phyloP scores from a whole-genome alignment of 2,797 vertebrate species.

The Urophycis tenuis region DNA sequence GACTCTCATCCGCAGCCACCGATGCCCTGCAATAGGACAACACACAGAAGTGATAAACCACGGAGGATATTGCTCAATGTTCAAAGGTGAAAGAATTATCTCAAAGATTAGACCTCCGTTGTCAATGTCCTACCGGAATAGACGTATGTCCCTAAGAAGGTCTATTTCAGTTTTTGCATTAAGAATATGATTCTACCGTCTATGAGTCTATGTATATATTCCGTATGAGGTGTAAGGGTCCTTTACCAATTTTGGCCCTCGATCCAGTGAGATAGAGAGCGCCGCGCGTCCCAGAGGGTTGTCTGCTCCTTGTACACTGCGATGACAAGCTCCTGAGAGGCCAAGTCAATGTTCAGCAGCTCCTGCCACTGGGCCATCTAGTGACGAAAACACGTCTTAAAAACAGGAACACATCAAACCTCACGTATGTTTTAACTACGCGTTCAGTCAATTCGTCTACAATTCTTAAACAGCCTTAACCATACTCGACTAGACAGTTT shows the following conservation, averaged over 20 bases:
- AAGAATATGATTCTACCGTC: too few species aligned
- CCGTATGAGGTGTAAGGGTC: not conserved
- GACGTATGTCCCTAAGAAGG: not conserved
- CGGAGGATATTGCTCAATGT: not conserved
- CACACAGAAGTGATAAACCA: not conserved
- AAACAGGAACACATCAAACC: not conserved
- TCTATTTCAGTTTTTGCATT: too few species aligned
- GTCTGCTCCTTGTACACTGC: conserved; percentile 31
- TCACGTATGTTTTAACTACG: too few species aligned
- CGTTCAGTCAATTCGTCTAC: too few species aligned
- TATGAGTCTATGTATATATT: not conserved
- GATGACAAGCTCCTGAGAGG: conserved; percentile 30
- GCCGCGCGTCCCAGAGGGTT: conserved; percentile 45
- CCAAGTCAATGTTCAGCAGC: conserved; percentile 28
- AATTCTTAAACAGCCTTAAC: too few species aligned
- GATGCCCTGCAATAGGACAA: conserved; percentile 32
- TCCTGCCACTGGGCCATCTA: conserved; percentile 60
- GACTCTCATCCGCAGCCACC: conserved; percentile 30
- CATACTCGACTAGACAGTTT: too few species aligned
- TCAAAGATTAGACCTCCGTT: not conserved
- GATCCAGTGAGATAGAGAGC: conserved; percentile 30
- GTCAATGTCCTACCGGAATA: not conserved
- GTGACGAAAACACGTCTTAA: not conserved
- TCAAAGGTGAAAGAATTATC: not conserved
- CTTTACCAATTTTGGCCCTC: conserved; percentile 57